phyloP scores from a whole-genome alignment of 2,113 vertebrate species.

The Nyctibius bracteatus region DNA sequence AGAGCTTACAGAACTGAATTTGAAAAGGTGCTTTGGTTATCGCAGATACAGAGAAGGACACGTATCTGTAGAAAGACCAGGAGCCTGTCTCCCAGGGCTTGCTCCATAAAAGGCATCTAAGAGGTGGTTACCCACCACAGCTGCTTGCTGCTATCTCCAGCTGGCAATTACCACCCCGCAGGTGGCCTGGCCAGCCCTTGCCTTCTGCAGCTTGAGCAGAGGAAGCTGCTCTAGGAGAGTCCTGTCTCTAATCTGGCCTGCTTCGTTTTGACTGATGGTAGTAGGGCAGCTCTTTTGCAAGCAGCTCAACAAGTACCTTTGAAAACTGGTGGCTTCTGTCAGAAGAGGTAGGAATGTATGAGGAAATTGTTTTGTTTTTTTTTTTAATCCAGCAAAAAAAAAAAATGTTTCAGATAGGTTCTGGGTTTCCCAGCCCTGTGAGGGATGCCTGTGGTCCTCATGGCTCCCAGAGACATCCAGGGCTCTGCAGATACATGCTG shows the following conservation, averaged over 20 bases:
- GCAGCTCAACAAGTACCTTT: background rate
- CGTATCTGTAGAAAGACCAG: background rate
- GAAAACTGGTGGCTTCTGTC: background rate
- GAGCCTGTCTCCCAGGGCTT: background rate
- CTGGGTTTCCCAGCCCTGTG: background rate
- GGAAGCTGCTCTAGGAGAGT: background rate
- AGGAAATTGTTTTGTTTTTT: background rate
- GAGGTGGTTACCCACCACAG: background rate
- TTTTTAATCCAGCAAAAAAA: background rate
- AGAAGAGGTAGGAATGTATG: background rate
- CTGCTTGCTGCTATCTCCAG: background rate
- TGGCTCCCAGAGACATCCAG: background rate
- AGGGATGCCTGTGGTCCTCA: fast-evolving
- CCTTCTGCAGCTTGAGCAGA: background rate
- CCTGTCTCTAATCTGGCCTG: background rate
- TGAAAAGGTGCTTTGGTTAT: background rate
- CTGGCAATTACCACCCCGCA: fast-evolving
- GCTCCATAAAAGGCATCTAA: background rate
- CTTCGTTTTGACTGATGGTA: background rate
- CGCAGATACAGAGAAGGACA: background rate
- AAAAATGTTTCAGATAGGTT: background rate
- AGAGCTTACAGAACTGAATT: background rate
- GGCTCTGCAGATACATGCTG: background rate
- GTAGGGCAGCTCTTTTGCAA: background rate
- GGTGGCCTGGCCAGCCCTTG: background rate